Conservation (phyloP, 2,113 vertebrate species). For the Alaudala cheleensis region DNA sequence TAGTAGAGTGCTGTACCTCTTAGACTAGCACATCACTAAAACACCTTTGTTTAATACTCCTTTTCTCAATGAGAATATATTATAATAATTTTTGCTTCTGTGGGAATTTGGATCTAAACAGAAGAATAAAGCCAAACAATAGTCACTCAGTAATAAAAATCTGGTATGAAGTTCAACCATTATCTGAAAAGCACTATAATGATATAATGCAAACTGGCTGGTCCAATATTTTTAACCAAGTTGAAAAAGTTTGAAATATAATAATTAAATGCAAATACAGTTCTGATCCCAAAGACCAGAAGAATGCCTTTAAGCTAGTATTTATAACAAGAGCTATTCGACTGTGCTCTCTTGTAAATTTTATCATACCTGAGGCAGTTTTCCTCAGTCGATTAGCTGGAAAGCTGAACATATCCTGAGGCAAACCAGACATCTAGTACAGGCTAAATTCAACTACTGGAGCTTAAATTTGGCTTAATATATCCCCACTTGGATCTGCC, state of each 20-base stretch:
- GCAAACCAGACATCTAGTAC: constrained; percentile 84
- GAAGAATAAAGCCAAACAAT: neutral
- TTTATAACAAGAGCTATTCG: constrained; percentile 81
- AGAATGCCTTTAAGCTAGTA: constrained; percentile 84
- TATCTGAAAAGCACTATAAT: neutral
- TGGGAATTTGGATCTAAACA: neutral
- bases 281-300: constrained; percentile 73
- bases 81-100: neutral
- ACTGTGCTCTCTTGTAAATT: constrained; percentile 85
- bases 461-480: constrained; percentile 91
- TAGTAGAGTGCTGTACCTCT: neutral
- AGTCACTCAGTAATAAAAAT: neutral
- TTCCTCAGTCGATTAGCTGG: constrained; percentile 77
- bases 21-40: neutral
- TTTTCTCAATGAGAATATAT: neutral
- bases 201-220: constrained; percentile 52
- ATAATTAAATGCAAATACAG: constrained; percentile 84
- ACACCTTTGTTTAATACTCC: neutral
- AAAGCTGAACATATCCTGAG: constrained; percentile 85
- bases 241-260: constrained; percentile 74
- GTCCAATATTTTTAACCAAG: constrained; percentile 66
- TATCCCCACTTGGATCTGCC: constrained; percentile 88
- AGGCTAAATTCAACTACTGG: constrained; percentile 87
- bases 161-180: neutral
- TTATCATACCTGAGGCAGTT: constrained; percentile 86